A percentile compares a stretch with the other conserved stretches of the same genome.
Evolutionary conservation across 2,797 vertebrate genomes (phyloP).

Genomic region (Picus viridis): DNA sequence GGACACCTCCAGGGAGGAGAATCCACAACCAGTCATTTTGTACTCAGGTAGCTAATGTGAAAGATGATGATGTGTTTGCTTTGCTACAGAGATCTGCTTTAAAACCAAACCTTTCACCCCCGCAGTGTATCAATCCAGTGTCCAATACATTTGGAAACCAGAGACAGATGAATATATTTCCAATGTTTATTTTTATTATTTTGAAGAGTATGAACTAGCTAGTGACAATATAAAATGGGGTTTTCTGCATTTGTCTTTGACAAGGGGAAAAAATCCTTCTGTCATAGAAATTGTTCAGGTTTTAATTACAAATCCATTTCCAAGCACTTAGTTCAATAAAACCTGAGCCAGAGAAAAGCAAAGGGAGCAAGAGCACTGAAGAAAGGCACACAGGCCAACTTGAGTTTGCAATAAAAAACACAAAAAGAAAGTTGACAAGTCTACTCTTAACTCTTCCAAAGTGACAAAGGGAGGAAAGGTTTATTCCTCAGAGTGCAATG

Average conservation of each 20-base stretch:
- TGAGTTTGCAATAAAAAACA: background rate
- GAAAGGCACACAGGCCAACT: background rate
- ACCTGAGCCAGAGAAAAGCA: background rate
- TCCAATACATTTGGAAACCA: background rate
- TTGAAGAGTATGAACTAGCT: background rate
- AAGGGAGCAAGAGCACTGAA: background rate
- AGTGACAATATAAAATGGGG: background rate
- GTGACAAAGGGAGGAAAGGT: background rate
- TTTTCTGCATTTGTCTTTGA: background rate
- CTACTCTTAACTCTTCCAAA: background rate
- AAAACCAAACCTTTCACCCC: background rate
- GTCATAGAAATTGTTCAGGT: background rate
- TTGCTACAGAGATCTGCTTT: background rate
- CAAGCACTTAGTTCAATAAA: background rate
- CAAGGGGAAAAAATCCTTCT: background rate
- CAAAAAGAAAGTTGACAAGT: background rate
- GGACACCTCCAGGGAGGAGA: too few relatives aligned
- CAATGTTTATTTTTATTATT: background rate
- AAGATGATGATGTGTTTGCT: background rate
- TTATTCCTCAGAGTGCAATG: background rate
- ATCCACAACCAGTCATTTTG: too few relatives aligned
- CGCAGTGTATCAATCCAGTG: background rate
- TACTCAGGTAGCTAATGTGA: background rate
- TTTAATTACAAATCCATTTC: constrained; percentile 40
- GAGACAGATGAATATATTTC: background rate